Evolutionary conservation across 2,888 invertebrate genomes (phyloP).

Genomic region (Podotricha telesiphe): DNA sequence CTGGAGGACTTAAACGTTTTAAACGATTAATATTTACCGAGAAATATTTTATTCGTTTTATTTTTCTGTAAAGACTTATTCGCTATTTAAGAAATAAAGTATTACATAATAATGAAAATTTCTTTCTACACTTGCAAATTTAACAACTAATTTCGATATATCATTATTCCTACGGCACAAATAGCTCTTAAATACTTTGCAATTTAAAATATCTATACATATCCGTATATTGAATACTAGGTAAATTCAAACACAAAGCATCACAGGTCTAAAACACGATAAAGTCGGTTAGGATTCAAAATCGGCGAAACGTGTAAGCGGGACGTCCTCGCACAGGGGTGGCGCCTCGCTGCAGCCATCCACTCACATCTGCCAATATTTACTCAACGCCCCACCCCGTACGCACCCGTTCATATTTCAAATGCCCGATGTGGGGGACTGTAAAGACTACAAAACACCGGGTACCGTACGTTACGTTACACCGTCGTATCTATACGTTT

Average conservation of each 20-base stretch:
- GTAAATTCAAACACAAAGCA: not conserved
- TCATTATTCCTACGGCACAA: too few species aligned
- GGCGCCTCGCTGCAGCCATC: slow-evolving; percentile 81
- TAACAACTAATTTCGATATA: too few species aligned
- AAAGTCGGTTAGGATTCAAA: slow-evolving; percentile 41
- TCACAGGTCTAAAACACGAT: not conserved
- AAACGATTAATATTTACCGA: slow-evolving; percentile 1
- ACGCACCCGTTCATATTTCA: slow-evolving; percentile 81
- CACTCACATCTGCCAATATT: slow-evolving; percentile 88
- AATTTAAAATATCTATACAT: not conserved
- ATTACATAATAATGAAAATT: not conserved
- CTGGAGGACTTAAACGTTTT: not conserved
- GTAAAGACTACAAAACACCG: slow-evolving; percentile 77
- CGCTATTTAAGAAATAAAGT: not conserved
- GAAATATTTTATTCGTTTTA: too few species aligned
- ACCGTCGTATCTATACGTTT: slow-evolving; percentile 50
- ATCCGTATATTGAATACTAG: not conserved
- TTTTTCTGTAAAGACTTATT: too few species aligned
- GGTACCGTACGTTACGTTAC: slow-evolving; percentile 53
- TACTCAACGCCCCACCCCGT: slow-evolving; percentile 74
- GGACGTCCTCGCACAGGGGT: slow-evolving; percentile 71
- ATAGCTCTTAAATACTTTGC: too few species aligned
- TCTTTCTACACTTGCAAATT: too few species aligned
- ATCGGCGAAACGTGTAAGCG: slow-evolving; percentile 39
- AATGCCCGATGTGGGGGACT: slow-evolving; percentile 74